Base-by-base conservation (phyloP, 2,113 vertebrate genomes). In the Campylorhamphus procurvoides region DNA sequence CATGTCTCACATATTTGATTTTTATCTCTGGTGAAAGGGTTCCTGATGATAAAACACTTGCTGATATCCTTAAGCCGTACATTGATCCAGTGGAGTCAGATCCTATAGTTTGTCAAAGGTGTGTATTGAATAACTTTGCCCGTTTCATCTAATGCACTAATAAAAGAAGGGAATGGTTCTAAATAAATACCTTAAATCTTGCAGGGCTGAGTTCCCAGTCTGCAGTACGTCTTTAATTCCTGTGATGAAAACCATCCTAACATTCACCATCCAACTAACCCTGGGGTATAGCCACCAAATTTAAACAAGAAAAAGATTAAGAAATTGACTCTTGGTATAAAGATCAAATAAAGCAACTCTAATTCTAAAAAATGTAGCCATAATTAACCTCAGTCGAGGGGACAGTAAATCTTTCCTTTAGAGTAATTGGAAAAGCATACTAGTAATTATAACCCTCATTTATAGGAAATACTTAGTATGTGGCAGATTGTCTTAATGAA, bases 81-180 rank as follows among this genome's bases (percentile, higher is more conserved):
- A 97, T 99, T 96, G 98, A 99, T 96, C 99, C 99, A 24, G 98
- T 98, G 85, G 98, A 99, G 60, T 99, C 99, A 11, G 98, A 99
- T 97, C 99, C 99, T 86, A 98, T 99, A 40, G 97, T 97, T 90
- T 98, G 98, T 79, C 99, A 99, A 90, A 99, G 98, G 99, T 99
- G 97, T 76, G 95, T 93, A 83, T 89, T 53, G 79, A 93, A 69
- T 90, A 85, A 82, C 31, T 90, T 69, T 88, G 29, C n/a, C 40
- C 55, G 2, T 28, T 62, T 91, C 18, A 8, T 66, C 10, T 62
- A 29, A 39, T 64, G 40, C 29, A 7, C 40, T 79, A 58, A 35
- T 63, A 42, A 85, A 95, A 84, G 40, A 59, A 56, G 22, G 29
- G 55, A 81, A 69, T 2, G 3, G 14, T 92, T 88, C 55, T 86